Conservation (phyloP, 64 coral and sea anemone species). For the Catalaphyllia jardinei region DNA sequence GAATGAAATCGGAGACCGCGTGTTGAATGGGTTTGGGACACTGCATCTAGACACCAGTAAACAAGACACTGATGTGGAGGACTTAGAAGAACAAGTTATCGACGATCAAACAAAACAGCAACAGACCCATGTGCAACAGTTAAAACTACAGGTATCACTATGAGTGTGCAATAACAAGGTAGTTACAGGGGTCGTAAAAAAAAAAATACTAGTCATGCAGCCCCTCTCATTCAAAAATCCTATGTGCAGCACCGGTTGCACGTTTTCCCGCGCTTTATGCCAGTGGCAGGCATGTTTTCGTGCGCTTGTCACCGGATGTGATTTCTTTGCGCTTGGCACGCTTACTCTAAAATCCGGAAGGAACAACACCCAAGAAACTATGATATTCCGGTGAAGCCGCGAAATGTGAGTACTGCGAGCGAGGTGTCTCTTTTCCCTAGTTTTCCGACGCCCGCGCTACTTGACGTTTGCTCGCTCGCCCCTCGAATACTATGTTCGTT, state of each 20-base stretch:
- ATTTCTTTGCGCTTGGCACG: not conserved
- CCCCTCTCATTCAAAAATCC: too few species aligned
- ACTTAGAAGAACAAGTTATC: constrained; percentile 97
- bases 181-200: not conserved
- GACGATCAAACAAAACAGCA: constrained; percentile 98
- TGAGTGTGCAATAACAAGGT: not conserved
- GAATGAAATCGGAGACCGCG: constrained; percentile 89
- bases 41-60: constrained; percentile 96
- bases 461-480: not conserved
- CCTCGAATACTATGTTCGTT: not conserved
- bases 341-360: too few species aligned
- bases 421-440: too few species aligned
- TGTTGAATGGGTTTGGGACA: constrained; percentile 87
- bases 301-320: not conserved
- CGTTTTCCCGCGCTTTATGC: not conserved
- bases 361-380: too few species aligned
- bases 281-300: not conserved
- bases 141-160: constrained; percentile 51
- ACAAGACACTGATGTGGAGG: constrained; percentile 96
- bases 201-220: too few species aligned
- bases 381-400: too few species aligned
- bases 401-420: too few species aligned
- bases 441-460: not conserved
- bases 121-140: constrained; percentile 64
- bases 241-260: too few species aligned